Evolutionary conservation across 2,797 vertebrate genomes (phyloP), one percentile per base, ranked within the genome.

Genomic region (Centroberyx gerrardi): DNA sequence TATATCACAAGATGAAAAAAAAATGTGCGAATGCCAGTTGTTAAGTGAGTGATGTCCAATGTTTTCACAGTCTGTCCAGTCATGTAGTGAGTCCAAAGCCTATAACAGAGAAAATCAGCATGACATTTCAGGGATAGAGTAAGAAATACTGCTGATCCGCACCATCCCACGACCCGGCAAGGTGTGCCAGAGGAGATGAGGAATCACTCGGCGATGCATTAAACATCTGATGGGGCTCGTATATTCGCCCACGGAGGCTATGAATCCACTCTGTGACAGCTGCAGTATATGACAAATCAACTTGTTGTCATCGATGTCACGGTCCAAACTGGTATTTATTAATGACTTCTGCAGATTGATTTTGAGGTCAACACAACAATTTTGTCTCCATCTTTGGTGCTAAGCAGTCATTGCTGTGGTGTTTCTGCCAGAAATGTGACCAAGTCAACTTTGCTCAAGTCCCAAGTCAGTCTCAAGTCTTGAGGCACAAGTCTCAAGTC

Each of bases 171-270:
- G 4, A 1, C 65, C 59, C 31, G 0, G 62, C 36, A 22, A 7
- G 29, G 22, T 27, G 10, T 18, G 73, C 64, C 76, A 83, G 5
- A 68, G 36, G 58, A 18, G 59, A 83, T 54, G 72, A 62, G 29
- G 54, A 61, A 64, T 68, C 54, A 58, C 62, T 74, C 72, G 65
- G 48, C 70, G 69, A 75, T 82, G 82, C 46, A 8, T 44, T 68
- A 15, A 83, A 62, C 77, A 87, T 73, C 40, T 78, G 72, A 82
- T 29, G 28, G 52, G 38, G 62, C 73, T 79, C 6, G 1, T 72
- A 38, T 14, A 22, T 48, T 67, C 54, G 42, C 52, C 71, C 66
- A 66, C 63, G 18, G 49, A 64, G 48, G 53, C 54, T 36, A 15
- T 66, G 52, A 76, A 82, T 75, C 56, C 29, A 13, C 29, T 58